A percentile compares a stretch with the other conserved stretches of the same genome.
phyloP scores from a whole-genome alignment of 1,140 invertebrate species.

The Meloidogyne floridensis region DNA sequence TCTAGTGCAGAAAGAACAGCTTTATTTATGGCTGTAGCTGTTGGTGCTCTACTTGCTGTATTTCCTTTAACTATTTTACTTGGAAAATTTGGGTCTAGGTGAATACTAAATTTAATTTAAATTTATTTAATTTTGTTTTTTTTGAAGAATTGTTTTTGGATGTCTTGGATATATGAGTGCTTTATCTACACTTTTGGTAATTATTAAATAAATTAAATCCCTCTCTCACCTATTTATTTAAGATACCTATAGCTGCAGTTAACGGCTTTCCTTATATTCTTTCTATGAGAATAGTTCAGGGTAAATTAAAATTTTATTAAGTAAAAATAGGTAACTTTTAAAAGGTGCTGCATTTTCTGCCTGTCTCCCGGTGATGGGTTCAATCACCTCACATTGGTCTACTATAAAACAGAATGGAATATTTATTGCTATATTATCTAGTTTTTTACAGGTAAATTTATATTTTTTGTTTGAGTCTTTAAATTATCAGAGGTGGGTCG shows the following conservation, averaged over 20 bases:
- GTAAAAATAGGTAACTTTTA: too few species aligned
- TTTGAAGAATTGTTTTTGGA: conserved; percentile 35
- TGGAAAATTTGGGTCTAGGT: conserved; percentile 56
- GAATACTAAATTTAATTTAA: conserved; percentile 8
- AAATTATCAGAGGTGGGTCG: too few species aligned
- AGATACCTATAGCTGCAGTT: conserved; percentile 50
- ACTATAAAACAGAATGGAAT: conserved; percentile 56
- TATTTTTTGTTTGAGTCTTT: too few species aligned
- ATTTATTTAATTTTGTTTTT: background rate
- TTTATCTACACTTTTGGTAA: conserved; percentile 49
- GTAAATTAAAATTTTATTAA: conserved; percentile 2
- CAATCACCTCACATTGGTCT: conserved; percentile 56
- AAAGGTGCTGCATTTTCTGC: conserved; percentile 49
- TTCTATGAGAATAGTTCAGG: conserved; percentile 54
- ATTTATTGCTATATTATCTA: conserved; percentile 55
- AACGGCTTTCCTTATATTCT: conserved; percentile 51
- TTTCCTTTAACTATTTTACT: conserved; percentile 61
- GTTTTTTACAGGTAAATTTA: conserved; percentile 44
- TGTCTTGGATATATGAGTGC: conserved; percentile 52
- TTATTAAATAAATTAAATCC: too few species aligned
- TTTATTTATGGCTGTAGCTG: conserved; percentile 62
- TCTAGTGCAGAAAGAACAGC: conserved; percentile 49
- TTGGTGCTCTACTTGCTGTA: conserved; percentile 60
- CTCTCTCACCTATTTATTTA: too few species aligned
- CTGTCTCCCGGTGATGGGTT: conserved; percentile 54